Evolutionary conservation across 2,113 vertebrate species (phyloP).

Genomic region (Trinectes maculatus): DNA sequence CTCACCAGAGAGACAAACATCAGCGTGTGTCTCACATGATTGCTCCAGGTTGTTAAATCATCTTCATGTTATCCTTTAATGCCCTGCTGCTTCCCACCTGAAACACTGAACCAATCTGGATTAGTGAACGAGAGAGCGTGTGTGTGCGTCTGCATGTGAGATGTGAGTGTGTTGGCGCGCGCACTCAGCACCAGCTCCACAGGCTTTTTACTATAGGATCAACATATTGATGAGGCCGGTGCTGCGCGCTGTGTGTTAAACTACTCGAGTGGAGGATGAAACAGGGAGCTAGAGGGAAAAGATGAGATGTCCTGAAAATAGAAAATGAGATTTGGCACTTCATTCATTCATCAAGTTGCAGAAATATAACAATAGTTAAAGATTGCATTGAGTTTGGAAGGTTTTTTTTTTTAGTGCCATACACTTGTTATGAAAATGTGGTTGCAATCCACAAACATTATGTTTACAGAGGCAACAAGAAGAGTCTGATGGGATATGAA

Average conservation of each 20-base stretch:
- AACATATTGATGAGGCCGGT: conserved; percentile 3
- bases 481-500: no score
- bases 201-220: conserved; percentile 20
- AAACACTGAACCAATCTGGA: neutral
- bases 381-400: no score
- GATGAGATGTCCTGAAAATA: conserved; percentile 10
- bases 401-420: no score
- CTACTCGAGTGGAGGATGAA: conserved; percentile 10
- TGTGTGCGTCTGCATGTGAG: neutral
- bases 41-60: neutral
- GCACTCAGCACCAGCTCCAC: neutral
- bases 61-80: neutral
- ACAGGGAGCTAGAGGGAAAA: conserved; percentile 2
- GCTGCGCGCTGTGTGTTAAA: neutral
- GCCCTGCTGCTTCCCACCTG: neutral
- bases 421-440: no score
- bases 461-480: no score
- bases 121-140: neutral
- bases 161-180: neutral
- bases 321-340: no score
- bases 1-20: neutral
- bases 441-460: no score
- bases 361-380: no score
- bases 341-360: no score
- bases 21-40: neutral